Evolutionary conservation across 1,140 invertebrate species (phyloP).

Genomic region (Anastrepha ludens): DNA sequence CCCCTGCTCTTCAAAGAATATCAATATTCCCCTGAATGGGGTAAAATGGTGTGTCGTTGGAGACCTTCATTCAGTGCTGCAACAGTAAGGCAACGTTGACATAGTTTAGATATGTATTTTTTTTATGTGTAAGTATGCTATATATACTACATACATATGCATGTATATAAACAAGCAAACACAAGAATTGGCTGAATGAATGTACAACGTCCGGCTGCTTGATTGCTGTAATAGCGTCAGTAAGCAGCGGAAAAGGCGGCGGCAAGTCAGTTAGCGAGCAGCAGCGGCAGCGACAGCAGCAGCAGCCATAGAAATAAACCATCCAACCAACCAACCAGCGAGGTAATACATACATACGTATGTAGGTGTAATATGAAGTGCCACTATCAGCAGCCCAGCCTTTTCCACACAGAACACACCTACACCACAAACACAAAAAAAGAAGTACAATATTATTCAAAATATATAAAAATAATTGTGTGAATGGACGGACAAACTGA

Average conservation of each 20-base stretch:
- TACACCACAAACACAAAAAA: background rate
- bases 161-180: background rate
- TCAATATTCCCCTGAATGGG: background rate
- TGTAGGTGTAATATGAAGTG: background rate
- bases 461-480: background rate
- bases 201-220: constrained; percentile 4
- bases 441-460: background rate
- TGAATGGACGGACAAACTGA: constrained; percentile 4
- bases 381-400: constrained; percentile 22
- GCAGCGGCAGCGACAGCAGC: background rate
- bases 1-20: background rate
- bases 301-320: background rate
- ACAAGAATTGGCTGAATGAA: constrained; percentile 12
- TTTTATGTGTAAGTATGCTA: background rate
- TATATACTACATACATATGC: background rate
- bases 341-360: background rate
- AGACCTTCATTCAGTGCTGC: background rate
- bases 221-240: constrained; percentile 15
- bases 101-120: background rate
- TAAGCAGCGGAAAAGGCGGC: constrained; percentile 23
- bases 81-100: background rate
- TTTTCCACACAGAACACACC: constrained; percentile 5
- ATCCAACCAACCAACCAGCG: background rate
- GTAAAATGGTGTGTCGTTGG: background rate
- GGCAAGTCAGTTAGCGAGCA: background rate